phyloP scores from a whole-genome alignment of 2,797 vertebrate genomes.

The Gallinago nigripennis region DNA sequence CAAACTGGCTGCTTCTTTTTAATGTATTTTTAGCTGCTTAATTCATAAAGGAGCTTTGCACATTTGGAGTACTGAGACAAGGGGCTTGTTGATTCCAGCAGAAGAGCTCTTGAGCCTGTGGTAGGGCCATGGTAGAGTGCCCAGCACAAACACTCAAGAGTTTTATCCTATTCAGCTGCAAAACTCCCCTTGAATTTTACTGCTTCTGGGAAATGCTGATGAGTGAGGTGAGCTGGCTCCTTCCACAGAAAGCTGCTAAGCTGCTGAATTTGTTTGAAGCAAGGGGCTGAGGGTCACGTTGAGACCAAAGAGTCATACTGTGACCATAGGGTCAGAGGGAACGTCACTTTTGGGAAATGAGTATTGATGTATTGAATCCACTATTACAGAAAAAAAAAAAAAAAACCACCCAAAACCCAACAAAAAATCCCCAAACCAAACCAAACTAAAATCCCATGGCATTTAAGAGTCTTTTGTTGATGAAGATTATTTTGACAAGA shows the following conservation, averaged over 20 bases:
- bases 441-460: background rate
- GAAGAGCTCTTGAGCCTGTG: background rate
- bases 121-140: background rate
- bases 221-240: background rate
- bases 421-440: too few species aligned
- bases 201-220: background rate
- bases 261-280: background rate
- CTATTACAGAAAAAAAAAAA: background rate
- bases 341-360: background rate
- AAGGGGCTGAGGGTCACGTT: background rate
- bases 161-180: background rate
- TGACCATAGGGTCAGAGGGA: background rate
- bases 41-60: background rate
- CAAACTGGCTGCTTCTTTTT: background rate
- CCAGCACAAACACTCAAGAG: background rate
- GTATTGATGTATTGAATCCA: background rate
- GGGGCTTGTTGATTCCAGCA: background rate
- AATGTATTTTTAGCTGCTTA: background rate
- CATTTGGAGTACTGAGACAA: background rate
- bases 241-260: background rate
- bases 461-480: conserved; percentile 15
- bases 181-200: background rate
- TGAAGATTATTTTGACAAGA: conserved; percentile 39
- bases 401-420: background rate
- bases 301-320: background rate